A percentile compares a stretch with the other conserved stretches of the same genome.
Evolutionary conservation across 1,140 invertebrate genomes (phyloP).

Genomic region (Polypedilum pembai): DNA sequence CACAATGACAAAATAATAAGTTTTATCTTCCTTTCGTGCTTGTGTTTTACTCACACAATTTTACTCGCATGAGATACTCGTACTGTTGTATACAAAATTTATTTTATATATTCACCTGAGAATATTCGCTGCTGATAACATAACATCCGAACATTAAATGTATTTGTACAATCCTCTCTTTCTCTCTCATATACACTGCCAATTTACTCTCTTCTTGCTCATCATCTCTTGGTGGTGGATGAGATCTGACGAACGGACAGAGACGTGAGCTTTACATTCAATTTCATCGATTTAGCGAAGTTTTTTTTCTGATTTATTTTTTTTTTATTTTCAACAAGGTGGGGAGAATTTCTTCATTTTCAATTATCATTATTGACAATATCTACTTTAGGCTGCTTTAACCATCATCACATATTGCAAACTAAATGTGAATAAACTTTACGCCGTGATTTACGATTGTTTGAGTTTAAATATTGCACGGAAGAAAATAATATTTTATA

Average conservation of each 20-base stretch:
- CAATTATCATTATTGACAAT: too few species aligned
- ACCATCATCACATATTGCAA: too few species aligned
- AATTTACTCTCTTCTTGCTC: too few species aligned
- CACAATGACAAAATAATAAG: neutral
- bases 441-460: neutral
- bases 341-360: neutral
- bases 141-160: neutral
- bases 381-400: too few species aligned
- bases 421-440: neutral
- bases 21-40: neutral
- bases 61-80: neutral
- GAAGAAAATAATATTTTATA: too few species aligned
- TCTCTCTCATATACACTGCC: neutral
- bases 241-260: neutral
- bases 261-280: neutral
- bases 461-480: too few species aligned
- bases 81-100: neutral
- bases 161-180: constrained; percentile 1
- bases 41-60: neutral
- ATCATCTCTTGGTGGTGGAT: neutral
- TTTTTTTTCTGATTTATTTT: too few species aligned
- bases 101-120: neutral
- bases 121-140: neutral
- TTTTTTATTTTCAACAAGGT: neutral
- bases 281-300: neutral